Conservation (phyloP, 2,888 invertebrate species). For the Gibbula magus region DNA sequence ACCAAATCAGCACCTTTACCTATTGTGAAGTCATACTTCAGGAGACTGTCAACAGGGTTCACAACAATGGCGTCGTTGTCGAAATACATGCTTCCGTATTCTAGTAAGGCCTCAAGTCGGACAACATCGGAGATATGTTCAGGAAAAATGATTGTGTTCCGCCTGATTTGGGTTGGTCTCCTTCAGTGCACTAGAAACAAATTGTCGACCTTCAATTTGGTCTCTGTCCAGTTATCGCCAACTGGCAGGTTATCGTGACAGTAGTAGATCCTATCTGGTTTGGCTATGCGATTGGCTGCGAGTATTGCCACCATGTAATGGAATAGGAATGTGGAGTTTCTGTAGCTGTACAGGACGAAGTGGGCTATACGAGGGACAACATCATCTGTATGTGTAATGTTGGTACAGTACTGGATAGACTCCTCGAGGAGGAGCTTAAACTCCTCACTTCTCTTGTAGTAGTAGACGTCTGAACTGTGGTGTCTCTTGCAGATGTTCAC, state of each 20-base stretch:
- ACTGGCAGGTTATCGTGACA: background rate
- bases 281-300: background rate
- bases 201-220: background rate
- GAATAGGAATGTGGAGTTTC: background rate
- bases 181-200: background rate
- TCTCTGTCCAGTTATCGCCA: background rate
- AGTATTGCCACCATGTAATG: background rate
- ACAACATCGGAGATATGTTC: conserved; percentile 4
- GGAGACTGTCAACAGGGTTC: background rate
- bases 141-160: background rate
- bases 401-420: too few species aligned
- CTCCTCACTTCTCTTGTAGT: too few species aligned
- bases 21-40: too few species aligned
- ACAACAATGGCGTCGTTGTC: background rate
- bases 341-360: too few species aligned
- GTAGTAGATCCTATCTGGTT: background rate
- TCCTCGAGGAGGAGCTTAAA: too few species aligned
- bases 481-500: too few species aligned
- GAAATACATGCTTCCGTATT: conserved; percentile 1
- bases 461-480: too few species aligned
- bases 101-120: background rate
- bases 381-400: too few species aligned
- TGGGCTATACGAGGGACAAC: too few species aligned
- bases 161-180: background rate
- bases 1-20: too few species aligned